These are phyloP conservation scores for Aethina tumida DNA, from an alignment of 1,140 invertebrate genomes.

Conservation along the genomic window DNA sequence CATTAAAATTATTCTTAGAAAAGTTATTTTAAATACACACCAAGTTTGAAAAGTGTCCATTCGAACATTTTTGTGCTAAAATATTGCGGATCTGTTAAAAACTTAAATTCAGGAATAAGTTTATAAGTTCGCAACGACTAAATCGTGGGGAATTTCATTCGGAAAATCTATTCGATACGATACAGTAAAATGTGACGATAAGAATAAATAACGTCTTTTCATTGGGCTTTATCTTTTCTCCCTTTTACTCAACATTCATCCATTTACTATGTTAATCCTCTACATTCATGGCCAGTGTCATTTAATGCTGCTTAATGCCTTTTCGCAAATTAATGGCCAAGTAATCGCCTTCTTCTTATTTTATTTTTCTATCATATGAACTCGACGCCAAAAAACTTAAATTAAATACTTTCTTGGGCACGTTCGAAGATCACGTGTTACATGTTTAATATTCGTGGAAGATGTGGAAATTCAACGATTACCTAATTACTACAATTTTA, in stretches of 20 bases:
- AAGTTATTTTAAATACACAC: too few species aligned
- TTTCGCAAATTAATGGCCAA: slow-evolving; percentile 23
- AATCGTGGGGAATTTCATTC: slow-evolving; percentile 26
- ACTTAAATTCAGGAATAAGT: slow-evolving; percentile 21
- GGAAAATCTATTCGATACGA: slow-evolving; percentile 24
- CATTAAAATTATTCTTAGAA: too few species aligned
- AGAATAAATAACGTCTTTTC: slow-evolving; percentile 28
- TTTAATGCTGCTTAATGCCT: slow-evolving; percentile 21
- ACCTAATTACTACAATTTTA: too few species aligned
- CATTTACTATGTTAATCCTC: slow-evolving; percentile 28
- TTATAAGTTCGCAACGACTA: slow-evolving; percentile 18
- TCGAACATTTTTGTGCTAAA: too few species aligned
- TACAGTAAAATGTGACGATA: slow-evolving; percentile 25
- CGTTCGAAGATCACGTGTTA: too few species aligned
- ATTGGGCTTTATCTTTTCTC: slow-evolving; percentile 24
- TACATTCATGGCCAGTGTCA: slow-evolving; percentile 26
- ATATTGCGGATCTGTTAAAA: too few species aligned
- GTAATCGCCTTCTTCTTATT: slow-evolving; percentile 18
- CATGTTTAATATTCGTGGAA: too few species aligned
- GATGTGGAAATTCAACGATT: too few species aligned
- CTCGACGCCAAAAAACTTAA: too few species aligned
- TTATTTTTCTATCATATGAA: too few species aligned
- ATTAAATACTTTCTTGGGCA: too few species aligned
- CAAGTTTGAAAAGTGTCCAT: too few species aligned
- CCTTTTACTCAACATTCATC: slow-evolving; percentile 24